Evolutionary conservation across 2,797 vertebrate genomes (phyloP).

Genomic region (Vespertilio murinus): DNA sequence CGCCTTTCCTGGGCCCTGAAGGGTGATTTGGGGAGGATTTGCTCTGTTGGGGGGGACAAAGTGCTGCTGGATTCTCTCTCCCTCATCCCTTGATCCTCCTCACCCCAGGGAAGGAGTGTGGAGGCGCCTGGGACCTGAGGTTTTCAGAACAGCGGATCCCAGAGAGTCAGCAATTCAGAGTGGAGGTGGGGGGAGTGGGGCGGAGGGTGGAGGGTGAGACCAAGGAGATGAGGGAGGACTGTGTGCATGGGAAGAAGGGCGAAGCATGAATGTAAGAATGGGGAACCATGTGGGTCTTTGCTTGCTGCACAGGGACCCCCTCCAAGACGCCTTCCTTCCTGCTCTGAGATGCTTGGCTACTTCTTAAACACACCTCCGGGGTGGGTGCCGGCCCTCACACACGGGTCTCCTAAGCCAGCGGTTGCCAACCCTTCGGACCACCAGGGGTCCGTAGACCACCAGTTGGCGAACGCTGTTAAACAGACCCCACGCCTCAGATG

Average conservation of each 20-base stretch:
- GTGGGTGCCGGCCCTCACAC: background rate
- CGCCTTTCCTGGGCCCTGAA: constrained; percentile 76
- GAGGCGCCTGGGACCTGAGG: background rate
- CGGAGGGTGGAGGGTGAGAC: background rate
- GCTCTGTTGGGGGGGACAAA: background rate
- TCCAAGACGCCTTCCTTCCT: no score
- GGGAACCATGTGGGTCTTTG: background rate
- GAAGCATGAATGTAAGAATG: background rate
- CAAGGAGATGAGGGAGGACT: background rate
- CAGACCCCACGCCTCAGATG: background rate
- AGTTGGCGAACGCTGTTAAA: no score
- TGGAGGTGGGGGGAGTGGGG: background rate
- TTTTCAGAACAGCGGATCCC: constrained; percentile 17
- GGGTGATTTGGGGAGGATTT: constrained; percentile 75
- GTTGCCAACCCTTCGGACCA: no score
- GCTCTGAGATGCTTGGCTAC: background rate
- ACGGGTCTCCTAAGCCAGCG: background rate
- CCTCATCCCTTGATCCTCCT: background rate
- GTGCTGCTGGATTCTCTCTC: background rate
- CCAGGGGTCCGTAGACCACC: no score
- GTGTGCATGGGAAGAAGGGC: background rate
- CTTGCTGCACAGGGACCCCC: background rate
- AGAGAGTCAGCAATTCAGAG: background rate
- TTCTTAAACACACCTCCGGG: background rate
- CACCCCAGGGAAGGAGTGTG: background rate